A percentile compares a stretch with the other conserved stretches of the same genome.
Evolutionary conservation across 2,113 vertebrate genomes (phyloP).

Genomic region (Cheilinus undulatus): DNA sequence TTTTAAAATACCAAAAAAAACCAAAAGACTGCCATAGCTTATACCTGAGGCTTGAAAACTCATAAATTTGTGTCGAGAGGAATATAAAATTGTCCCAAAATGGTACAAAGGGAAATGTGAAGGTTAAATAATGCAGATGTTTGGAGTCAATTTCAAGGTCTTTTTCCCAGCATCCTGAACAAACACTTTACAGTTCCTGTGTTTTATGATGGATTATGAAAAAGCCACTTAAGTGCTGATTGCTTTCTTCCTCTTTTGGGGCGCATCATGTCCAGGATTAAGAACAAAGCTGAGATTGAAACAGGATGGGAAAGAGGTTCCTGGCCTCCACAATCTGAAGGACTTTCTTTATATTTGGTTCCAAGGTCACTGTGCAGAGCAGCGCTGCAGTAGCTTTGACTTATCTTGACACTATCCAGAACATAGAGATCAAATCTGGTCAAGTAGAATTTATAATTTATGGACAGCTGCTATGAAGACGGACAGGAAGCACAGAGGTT

Average conservation of each 20-base stretch:
- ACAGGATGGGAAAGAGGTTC: not conserved
- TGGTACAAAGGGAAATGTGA: no score
- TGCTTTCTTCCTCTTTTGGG: slow-evolving; percentile 14
- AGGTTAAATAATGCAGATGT: no score
- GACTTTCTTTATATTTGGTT: slow-evolving; percentile 20
- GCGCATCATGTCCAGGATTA: slow-evolving; percentile 28
- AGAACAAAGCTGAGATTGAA: not conserved
- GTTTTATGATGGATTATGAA: slow-evolving; percentile 26
- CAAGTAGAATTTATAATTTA: slow-evolving; percentile 22
- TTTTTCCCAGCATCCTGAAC: no score
- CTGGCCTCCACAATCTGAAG: not conserved
- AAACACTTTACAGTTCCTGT: no score
- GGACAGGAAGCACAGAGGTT: not conserved
- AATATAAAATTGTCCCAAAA: no score
- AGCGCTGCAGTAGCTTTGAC: slow-evolving; percentile 4
- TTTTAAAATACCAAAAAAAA: no score
- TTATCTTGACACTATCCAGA: not conserved
- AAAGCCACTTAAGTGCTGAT: slow-evolving; percentile 27
- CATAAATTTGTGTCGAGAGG: no score
- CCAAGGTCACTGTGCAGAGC: slow-evolving; percentile 37
- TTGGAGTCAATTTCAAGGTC: no score
- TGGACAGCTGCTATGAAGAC: not conserved
- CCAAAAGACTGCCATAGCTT: no score
- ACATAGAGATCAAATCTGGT: slow-evolving; percentile 11
- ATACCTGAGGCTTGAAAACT: no score